Percentiles rank a stretch among this genome's conserved stretches.
phyloP scores from a whole-genome alignment of 2,888 invertebrate genomes.

The Carabus problematicus region DNA sequence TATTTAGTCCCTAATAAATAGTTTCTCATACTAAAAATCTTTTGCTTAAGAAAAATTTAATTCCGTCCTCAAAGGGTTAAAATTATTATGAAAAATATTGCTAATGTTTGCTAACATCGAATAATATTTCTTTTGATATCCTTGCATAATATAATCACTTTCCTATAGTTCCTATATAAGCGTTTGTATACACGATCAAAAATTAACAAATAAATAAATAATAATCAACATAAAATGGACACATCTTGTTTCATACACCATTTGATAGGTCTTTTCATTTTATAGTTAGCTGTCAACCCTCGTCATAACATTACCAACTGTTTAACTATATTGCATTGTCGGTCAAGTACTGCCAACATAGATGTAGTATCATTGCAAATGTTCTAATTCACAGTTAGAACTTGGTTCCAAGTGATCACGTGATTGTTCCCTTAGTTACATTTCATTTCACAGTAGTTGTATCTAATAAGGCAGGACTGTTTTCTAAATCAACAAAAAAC shows the following conservation, averaged over 20 bases:
- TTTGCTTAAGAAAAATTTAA: too few species aligned
- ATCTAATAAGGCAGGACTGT: conserved; percentile 49
- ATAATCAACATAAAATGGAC: conserved; percentile 8
- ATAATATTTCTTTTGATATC: conserved; percentile 13
- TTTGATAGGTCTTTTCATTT: conserved; percentile 14
- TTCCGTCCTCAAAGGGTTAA: too few species aligned
- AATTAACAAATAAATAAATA: conserved; percentile 29
- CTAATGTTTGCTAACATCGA: conserved; percentile 25
- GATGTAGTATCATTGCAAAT: background rate
- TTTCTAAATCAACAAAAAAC: conserved; percentile 74
- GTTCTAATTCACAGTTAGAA: background rate
- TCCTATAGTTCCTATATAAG: conserved; percentile 15
- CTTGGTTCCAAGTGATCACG: conserved; percentile 25
- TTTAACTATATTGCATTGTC: conserved; percentile 16
- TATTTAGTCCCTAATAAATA: too few species aligned
- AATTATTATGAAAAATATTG: conserved; percentile 32
- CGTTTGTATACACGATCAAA: conserved; percentile 26
- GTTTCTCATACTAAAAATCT: too few species aligned
- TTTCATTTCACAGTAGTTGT: conserved; percentile 36
- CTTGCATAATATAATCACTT: conserved; percentile 11
- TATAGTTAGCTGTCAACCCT: conserved; percentile 12
- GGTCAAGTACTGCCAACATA: conserved; percentile 7
- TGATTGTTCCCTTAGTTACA: conserved; percentile 6
- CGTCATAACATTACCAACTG: background rate
- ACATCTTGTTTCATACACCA: conserved; percentile 9